Evolutionary conservation across 2,113 vertebrate species (phyloP), one percentile per base, ranked within the genome.

Genomic region (Menura novaehollandiae): DNA sequence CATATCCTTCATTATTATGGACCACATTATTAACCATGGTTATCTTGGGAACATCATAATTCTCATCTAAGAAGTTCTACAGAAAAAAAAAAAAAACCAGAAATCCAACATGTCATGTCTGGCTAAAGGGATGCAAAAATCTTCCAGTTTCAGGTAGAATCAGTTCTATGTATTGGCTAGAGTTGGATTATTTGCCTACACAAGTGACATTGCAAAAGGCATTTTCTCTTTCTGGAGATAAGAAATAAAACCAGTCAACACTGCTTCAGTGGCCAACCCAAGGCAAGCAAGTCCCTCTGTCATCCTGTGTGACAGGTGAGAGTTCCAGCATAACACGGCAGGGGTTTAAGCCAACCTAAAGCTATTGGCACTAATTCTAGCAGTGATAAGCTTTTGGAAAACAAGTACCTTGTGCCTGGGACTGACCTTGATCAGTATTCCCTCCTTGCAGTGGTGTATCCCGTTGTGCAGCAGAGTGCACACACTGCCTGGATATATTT

Each of bases 361-460:
- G 3, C 32, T 49, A 58, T 8, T 66, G 51, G 46, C n/a, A 75
- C 33, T 30, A 56, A 46, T 2, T 67, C 28, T 15, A 77, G 44
- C 55, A 92, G 52, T 32, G 68, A 8, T 44, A 58, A 76, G 22
- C 9, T 88, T 56, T 68, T 43, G 41, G 80, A 35, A 92, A 91
- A 39, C 46, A 53, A 81, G 17, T 7, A 35, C 22, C 18, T 39
- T 60, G 49, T 63, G 52, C 23, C 37, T 35, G 59, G 51, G 60
- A 75, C 98, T 97, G 93, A 99, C 99, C 99, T 99, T 99, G 95
- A 99, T 99, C 32, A 99, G 98, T 55, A 99, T 98, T 20, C 99
- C 99, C 51, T 99, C 99, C 89, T 98, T 99, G 97, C 99, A 99
- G 92, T 99, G 99, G 97, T 99, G 99, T 89, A 99, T 98, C 28